Base-by-base conservation (phyloP, 2,797 vertebrate species). In the Neomorphus geoffroyi region DNA sequence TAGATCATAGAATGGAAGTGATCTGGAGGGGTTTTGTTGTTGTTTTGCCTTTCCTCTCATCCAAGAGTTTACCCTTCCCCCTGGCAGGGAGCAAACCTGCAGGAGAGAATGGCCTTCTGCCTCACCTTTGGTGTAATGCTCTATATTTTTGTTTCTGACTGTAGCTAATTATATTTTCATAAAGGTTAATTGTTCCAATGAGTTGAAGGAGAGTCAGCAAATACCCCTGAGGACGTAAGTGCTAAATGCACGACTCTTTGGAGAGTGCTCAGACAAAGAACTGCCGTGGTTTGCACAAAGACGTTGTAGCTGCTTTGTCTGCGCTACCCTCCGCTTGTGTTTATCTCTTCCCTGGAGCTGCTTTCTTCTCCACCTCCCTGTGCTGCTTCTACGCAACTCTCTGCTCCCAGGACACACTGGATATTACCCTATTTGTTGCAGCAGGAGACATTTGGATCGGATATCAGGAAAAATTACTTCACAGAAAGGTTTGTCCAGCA, bases 21-120 rank as follows among this genome's bases (percentile, higher is more conserved):
- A 14, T 48, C 24, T 9, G 45, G 8, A 45, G 13, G 48, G 24
- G 23, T 53, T 28, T 53, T 51, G 46, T 53, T 53, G 50, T 28
- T 53, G 27, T 53, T 28, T 17, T 56, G 30, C 22, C 7, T 4
- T 7, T 32, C 39, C 11, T 35, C 75, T 10, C 50, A 22, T 22
- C 13, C 27, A 74, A 84, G 69, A 94, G 92, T 70, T 94, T 79
- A 87, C 91, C 71, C 73, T 91, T 94, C 62, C 70, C 70, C 53
- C 19, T 58, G 69, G 57, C 56, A 90, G 86, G 65, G 90, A 94
- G 74, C 80, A 64, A 74, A 92, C 81, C 86, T 73, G 57, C 50
- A 30, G 77, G 82, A 46, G 77, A 78, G 33, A 93, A 28, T 9
- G 54, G 22, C 54, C 30, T 61, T 66, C 66, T 9, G 35, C 15